Evolutionary conservation across 2,888 invertebrate species (phyloP), one percentile per base, ranked within the genome.

Genomic region (Acrobasis repandana): DNA sequence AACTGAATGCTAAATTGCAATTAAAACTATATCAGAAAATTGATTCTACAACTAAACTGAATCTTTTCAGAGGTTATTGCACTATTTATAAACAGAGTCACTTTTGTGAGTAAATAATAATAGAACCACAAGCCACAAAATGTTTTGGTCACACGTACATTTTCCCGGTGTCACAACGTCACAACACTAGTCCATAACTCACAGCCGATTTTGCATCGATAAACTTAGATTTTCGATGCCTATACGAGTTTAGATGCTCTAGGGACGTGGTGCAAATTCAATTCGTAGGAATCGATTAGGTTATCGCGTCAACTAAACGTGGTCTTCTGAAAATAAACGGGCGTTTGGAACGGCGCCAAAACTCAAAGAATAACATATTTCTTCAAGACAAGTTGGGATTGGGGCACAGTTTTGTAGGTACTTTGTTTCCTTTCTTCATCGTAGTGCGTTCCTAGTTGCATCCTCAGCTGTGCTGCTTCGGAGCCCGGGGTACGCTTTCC

Each of bases 221-320:
- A 58, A 58, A 58, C 48, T 47, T 47, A 58, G 34, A 58, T 58
- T 48, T 14, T 48, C 34, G 57, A 46, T 15, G 51, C 43, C 28
- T 52, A 52, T 52, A 52, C 28, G 51, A 46, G 57, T 47, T n/a
- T 52, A 51, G 52, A 49, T 50, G 9, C 54, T 54, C 38, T 20
- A 36, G 61, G 60, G 52, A 70, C 71, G 67, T 69, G 61, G 66
- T 71, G 73, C 43, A 72, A 76, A 78, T 77, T 73, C 69, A 74
- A 76, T 75, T 71, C 64, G 54, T 56, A 48, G 56, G 66, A 77
- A 76, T 80, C 76, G 77, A 79, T 82, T 85, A 78, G 84, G 83
- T 83, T 86, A 85, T 79, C 76, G 73, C 82, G 83, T 79, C 79
- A 79, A 84, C 83, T 78, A 73, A 77, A 82, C 80, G 77, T 76